Percentiles rank a stretch among this genome's conserved stretches.
Conservation (phyloP, 1,140 invertebrate genomes). For the Drosophila athabasca region DNA sequence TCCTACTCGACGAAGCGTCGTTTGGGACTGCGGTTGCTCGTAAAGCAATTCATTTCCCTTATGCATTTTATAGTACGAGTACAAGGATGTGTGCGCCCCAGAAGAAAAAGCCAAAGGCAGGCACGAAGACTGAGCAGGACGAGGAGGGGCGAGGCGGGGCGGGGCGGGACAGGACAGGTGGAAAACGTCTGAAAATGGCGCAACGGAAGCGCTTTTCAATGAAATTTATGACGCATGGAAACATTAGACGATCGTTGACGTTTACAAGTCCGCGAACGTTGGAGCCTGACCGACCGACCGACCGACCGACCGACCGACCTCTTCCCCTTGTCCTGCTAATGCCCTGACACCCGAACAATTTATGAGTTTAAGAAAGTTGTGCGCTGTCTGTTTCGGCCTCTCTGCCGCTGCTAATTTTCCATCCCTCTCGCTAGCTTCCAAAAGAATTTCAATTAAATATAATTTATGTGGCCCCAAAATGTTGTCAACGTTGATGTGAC, state of each 20-base stretch:
- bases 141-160: constrained; percentile 2
- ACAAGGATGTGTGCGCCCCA: constrained; percentile 28
- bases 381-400: constrained; percentile 60
- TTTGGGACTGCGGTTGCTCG: constrained; percentile 68
- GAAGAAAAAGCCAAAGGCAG: constrained; percentile 19
- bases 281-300: background rate
- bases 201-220: constrained; percentile 82
- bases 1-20: constrained; percentile 12
- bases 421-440: constrained; percentile 12
- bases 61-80: constrained; percentile 64
- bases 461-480: constrained; percentile 72
- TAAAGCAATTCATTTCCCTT: constrained; percentile 82
- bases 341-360: constrained; percentile 63
- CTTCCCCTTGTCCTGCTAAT: constrained; percentile 21
- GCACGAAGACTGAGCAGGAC: background rate
- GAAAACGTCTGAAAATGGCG: constrained; percentile 64
- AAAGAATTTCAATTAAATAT: constrained; percentile 82
- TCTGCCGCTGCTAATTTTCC: constrained; percentile 64
- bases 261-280: constrained; percentile 66
- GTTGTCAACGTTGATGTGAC: constrained; percentile 50
- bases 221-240: constrained; percentile 83
- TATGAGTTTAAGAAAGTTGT: constrained; percentile 62
- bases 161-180: constrained; percentile 9
- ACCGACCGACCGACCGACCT: background rate
- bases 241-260: constrained; percentile 82